phyloP scores from a whole-genome alignment of 1,140 invertebrate genomes.

The Megathymus violae region DNA sequence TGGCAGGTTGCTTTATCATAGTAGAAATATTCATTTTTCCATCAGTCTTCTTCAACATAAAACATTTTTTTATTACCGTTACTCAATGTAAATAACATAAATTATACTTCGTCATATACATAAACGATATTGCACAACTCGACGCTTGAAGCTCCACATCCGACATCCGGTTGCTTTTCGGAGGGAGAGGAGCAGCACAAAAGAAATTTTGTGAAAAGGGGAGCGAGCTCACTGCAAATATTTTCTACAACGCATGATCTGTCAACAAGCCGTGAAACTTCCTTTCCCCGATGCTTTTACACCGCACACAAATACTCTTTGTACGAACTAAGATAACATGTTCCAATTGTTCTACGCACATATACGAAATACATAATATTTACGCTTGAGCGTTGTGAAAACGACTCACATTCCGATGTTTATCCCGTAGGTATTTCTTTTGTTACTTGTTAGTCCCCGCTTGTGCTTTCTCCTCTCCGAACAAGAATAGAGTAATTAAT shows the following conservation, averaged over 20 bases:
- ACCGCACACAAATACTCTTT: constrained; percentile 31
- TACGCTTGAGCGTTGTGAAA: constrained; percentile 37
- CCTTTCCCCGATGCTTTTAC: constrained; percentile 27
- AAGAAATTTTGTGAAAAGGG: constrained; percentile 29
- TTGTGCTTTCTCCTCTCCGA: constrained; percentile 51
- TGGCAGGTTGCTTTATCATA: no score
- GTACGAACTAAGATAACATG: constrained; percentile 32
- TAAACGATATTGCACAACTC: constrained; percentile 13
- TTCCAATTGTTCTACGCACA: constrained; percentile 31
- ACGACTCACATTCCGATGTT: constrained; percentile 49
- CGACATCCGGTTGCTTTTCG: constrained; percentile 21
- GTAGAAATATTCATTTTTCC: no score
- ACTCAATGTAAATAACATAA: no score
- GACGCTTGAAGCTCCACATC: constrained; percentile 10
- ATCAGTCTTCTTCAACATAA: no score
- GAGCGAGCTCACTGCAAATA: constrained; percentile 28
- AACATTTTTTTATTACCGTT: no score
- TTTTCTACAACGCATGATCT: constrained; percentile 32
- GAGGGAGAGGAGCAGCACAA: constrained; percentile 19
- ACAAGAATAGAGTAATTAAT: constrained; percentile 55
- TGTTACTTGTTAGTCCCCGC: constrained; percentile 49
- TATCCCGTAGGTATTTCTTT: constrained; percentile 58
- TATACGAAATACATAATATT: constrained; percentile 40
- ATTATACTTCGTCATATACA: neutral
- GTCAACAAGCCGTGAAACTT: constrained; percentile 33